phyloP scores from a whole-genome alignment of 1,140 invertebrate genomes.

The Diorhabda elongata region DNA sequence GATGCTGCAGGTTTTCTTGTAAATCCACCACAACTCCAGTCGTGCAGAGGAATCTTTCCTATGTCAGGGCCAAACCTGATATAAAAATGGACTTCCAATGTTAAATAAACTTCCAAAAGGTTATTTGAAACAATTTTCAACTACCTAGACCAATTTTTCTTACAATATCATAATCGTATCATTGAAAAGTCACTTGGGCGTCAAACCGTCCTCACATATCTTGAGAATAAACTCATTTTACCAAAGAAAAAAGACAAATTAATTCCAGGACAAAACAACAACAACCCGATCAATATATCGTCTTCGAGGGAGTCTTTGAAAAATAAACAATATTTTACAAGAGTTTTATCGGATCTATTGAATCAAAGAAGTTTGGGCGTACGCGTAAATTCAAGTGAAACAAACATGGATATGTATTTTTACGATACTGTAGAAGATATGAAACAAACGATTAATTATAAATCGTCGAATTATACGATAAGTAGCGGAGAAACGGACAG shows the following conservation, averaged over 20 bases:
- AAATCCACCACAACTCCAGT: too few species aligned
- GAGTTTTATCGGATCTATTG: slow-evolving; percentile 20
- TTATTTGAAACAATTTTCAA: too few species aligned
- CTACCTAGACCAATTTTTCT: too few species aligned
- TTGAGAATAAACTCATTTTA: not conserved
- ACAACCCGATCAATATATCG: not conserved
- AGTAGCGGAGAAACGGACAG: too few species aligned
- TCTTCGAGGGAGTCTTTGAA: not conserved
- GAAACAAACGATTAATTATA: not conserved
- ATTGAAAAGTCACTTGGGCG: too few species aligned
- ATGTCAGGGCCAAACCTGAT: too few species aligned
- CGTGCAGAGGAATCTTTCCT: too few species aligned
- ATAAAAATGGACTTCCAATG: too few species aligned
- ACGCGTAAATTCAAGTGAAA: not conserved
- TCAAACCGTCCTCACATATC: too few species aligned
- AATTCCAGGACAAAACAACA: not conserved
- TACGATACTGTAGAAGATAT: not conserved
- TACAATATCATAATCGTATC: too few species aligned
- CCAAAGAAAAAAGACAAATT: not conserved
- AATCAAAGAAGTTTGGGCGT: slow-evolving; percentile 11
- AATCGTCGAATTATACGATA: not conserved
- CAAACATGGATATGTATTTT: not conserved
- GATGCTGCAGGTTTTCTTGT: too few species aligned
- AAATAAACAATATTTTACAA: slow-evolving; percentile 25
- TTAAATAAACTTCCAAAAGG: too few species aligned